Evolutionary conservation across 2,113 vertebrate genomes (phyloP), one percentile per base, ranked within the genome.

Genomic region (Onychostoma macrolepis): DNA sequence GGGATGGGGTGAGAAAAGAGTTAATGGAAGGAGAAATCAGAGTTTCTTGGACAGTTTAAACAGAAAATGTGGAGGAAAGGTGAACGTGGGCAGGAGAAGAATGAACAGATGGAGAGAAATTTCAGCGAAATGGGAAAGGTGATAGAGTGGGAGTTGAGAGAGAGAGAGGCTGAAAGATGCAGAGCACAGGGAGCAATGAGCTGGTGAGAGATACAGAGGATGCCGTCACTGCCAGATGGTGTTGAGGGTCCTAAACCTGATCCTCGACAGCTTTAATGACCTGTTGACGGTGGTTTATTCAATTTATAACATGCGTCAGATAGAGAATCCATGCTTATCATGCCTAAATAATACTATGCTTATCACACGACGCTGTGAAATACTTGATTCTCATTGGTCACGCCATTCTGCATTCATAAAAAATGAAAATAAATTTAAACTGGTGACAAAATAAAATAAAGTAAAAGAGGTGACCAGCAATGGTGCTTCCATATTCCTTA

Each of bases 141-240:
- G 56, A 69, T 71, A 28, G 80, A 80, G 41, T 28, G n/a, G 71
- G 83, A 78, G 85, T 76, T 50, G 69, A 78, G 53, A 43, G 71
- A 38, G 71, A 38, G 48, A 63, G 43, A 71, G 36, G 72, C 11
- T 83, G 83, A 88, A 43, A 38, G 78, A 3, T 69, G 24, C 15
- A 69, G 71, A 26, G 36, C 56, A 10, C 17, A 61, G 24, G 56
- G 24, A 58, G 19, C 53, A 58, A 8, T 58, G 53, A 58, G 53
- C 19, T 58, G 53, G 19, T 58, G 19, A 58, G 17, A 58, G 56
- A 61, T n/a, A 61, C 56, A 61, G 56, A 61, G 21, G 36, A 74
- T 80, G 33, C 50, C 65, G n/a, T 76, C 71, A 88, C 53, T 85
- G 77, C 85, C 85, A 86, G 65, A 80, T 58, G 85, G 65, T 79